Conservation (phyloP, 2,113 vertebrate genomes). For the Sylvietta virens region DNA sequence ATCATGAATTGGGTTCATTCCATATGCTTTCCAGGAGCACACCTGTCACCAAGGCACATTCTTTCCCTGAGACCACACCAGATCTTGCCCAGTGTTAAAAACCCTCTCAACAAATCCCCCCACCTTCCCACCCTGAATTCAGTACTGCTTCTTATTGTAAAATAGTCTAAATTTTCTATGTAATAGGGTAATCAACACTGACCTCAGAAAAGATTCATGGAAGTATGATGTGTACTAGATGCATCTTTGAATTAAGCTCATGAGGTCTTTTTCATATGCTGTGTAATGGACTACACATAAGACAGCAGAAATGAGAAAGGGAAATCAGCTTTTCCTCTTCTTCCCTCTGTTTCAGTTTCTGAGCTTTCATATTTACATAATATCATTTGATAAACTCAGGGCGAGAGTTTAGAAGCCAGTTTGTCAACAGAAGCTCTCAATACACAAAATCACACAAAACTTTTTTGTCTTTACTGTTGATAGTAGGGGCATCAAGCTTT, state of each 20-base stretch:
- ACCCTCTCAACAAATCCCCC: accelerated
- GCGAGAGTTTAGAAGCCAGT: background rate
- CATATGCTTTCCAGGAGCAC: background rate
- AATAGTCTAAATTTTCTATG: background rate
- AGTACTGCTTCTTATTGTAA: background rate
- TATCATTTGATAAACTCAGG: background rate
- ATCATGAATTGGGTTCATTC: background rate
- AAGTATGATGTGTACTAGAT: background rate
- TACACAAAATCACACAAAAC: background rate
- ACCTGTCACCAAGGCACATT: background rate
- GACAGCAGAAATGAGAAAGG: background rate
- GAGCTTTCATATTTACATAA: background rate
- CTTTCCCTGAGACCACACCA: background rate
- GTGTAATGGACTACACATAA: background rate
- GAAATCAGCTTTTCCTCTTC: background rate
- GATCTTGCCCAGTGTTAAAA: background rate
- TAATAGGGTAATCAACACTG: background rate
- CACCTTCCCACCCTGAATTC: background rate
- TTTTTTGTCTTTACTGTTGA: background rate
- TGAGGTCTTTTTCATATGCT: background rate
- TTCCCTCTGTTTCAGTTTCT: background rate
- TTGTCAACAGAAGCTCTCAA: background rate
- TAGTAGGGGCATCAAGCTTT: background rate
- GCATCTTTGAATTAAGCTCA: background rate
- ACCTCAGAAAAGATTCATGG: background rate